phyloP scores from a whole-genome alignment of 2,797 vertebrate species.

The Myiothlypis chrysogaster region DNA sequence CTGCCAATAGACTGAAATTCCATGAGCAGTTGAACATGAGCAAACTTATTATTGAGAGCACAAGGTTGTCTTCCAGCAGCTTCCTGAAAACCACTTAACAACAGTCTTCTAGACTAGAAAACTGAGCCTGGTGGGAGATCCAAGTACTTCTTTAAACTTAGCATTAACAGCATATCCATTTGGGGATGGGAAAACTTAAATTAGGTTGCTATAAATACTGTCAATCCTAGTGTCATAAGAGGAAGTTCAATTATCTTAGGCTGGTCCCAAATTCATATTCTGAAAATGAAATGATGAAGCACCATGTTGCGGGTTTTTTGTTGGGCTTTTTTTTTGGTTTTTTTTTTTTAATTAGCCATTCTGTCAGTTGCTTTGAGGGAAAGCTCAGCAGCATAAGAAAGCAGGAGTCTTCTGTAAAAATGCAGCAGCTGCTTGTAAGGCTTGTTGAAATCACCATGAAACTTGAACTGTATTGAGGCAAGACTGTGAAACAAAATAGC shows the following conservation, averaged over 20 bases:
- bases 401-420: background rate
- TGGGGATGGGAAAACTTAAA: constrained; percentile 53
- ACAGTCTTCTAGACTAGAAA: constrained; percentile 6
- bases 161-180: background rate
- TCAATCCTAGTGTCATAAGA: constrained; percentile 3
- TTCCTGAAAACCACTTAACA: background rate
- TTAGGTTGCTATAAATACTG: constrained; percentile 56
- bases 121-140: constrained; percentile 19
- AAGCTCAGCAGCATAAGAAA: constrained; percentile 4
- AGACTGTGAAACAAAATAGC: constrained; percentile 60
- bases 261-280: background rate
- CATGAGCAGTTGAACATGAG: background rate
- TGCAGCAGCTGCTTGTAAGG: constrained; percentile 57
- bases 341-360: background rate
- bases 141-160: constrained; percentile 38
- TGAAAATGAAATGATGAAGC: constrained; percentile 30
- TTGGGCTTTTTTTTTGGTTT: too few species aligned
- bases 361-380: background rate
- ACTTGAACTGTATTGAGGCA: constrained; percentile 27
- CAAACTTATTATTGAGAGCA: background rate
- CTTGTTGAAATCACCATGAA: constrained; percentile 54
- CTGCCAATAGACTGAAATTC: background rate
- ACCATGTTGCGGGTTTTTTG: background rate
- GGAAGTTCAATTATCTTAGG: constrained; percentile 40
- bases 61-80: background rate